Evolutionary conservation across 2,113 vertebrate species (phyloP).

Genomic region (Etia nguti): DNA sequence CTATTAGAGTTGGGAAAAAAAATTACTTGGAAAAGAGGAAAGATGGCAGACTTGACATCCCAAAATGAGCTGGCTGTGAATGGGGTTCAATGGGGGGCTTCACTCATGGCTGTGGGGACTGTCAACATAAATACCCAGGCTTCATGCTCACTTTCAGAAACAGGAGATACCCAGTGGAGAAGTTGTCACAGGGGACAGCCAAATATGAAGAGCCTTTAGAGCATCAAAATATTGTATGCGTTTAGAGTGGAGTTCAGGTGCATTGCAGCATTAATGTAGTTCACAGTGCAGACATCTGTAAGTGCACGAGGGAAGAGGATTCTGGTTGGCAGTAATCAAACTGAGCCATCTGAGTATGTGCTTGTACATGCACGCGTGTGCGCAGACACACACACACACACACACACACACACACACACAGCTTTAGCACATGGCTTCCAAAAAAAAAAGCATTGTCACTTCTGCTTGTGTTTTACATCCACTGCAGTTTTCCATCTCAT

Average conservation of each 20-base stretch:
- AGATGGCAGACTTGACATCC: conserved; percentile 48
- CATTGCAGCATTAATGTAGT: neutral
- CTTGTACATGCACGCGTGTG: neutral
- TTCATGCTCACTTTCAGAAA: conserved; percentile 25
- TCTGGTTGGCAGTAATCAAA: conserved; percentile 3
- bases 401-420: neutral
- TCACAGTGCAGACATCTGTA: neutral
- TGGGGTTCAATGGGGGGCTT: conserved; percentile 34
- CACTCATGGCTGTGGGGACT: neutral
- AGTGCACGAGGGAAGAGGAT: neutral
- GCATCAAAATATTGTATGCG: neutral
- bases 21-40: conserved; percentile 13
- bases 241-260: neutral
- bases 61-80: conserved; percentile 55
- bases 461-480: conserved; percentile 28
- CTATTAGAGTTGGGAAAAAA: conserved; percentile 4
- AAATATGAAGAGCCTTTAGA: neutral
- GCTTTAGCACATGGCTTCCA: neutral
- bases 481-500: conserved; percentile 20
- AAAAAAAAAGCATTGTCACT: neutral
- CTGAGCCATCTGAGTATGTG: neutral
- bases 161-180: neutral
- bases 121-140: conserved; percentile 50
- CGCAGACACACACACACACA: neutral
- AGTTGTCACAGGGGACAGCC: conserved; percentile 3